A percentile compares a stretch with the other conserved stretches of the same genome.
phyloP scores from a whole-genome alignment of 2,113 vertebrate genomes.

The Turnix velox region DNA sequence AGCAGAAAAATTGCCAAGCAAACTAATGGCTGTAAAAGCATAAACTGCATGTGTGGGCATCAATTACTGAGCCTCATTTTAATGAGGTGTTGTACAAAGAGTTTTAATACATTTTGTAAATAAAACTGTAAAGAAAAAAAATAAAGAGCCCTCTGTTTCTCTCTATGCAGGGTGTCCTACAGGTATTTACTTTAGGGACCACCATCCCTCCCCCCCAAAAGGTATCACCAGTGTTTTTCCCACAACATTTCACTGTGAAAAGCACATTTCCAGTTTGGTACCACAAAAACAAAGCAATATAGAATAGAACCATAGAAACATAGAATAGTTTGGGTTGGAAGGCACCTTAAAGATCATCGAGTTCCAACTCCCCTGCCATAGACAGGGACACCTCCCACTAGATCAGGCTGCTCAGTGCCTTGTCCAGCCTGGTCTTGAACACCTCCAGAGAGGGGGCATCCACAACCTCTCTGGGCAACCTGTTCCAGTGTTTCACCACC shows the following conservation, averaged over 20 bases:
- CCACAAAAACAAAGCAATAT: background rate
- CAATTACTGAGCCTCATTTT: slow-evolving; percentile 88
- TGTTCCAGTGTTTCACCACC: no score
- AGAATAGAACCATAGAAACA: no score
- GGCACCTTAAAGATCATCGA: no score
- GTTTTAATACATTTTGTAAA: slow-evolving; percentile 99
- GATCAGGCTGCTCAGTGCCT: no score
- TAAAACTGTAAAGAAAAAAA: slow-evolving; percentile 96
- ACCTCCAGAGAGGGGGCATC: no score
- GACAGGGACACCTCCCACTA: no score
- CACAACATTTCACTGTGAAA: background rate
- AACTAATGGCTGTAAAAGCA: slow-evolving; percentile 88
- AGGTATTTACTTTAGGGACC: background rate
- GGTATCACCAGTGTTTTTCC: background rate
- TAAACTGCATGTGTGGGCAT: slow-evolving; percentile 95
- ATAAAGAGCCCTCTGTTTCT: background rate
- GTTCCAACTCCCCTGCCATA: no score
- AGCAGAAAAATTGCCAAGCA: slow-evolving; percentile 83
- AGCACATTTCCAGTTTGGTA: background rate
- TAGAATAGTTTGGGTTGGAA: no score
- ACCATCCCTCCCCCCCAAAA: rapidly evolving
- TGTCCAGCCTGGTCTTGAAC: no score
- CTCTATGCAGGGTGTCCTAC: background rate
- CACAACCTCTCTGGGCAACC: no score
- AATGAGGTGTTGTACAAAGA: slow-evolving; percentile 95